Percentiles rank a stretch among this genome's conserved stretches.
phyloP scores from a whole-genome alignment of 2,113 vertebrate species.

The Brachyhypopomus occidentalis region DNA sequence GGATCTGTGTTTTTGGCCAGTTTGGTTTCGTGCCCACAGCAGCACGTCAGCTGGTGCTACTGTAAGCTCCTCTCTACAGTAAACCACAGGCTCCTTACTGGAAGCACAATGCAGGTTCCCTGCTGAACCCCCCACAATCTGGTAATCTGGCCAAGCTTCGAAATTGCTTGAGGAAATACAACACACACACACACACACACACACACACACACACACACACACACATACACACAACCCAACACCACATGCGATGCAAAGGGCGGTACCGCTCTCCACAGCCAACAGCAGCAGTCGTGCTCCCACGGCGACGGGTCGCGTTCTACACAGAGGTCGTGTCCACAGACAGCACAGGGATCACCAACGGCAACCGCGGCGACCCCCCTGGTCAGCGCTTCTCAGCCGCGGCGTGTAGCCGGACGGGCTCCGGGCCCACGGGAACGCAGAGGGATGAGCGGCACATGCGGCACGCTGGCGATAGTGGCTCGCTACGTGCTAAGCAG shows the following conservation, averaged over 20 bases:
- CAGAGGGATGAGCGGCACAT: slow-evolving; percentile 13
- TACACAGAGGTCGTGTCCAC: background rate
- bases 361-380: background rate
- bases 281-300: background rate
- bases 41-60: slow-evolving; percentile 19
- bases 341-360: background rate
- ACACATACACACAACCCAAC: background rate
- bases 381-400: background rate
- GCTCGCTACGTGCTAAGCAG: slow-evolving; percentile 33
- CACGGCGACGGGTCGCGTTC: background rate
- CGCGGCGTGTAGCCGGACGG: background rate
- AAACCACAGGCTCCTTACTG: slow-evolving; percentile 16
- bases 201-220: too few species aligned
- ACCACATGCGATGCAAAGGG: slow-evolving; percentile 1
- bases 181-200: background rate
- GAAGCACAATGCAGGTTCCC: slow-evolving; percentile 17
- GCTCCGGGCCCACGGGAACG: background rate
- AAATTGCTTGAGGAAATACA: slow-evolving; percentile 12
- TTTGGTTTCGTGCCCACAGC: slow-evolving; percentile 1
- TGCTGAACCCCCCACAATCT: background rate
- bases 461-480: slow-evolving; percentile 41
- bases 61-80: slow-evolving; percentile 28
- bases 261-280: background rate
- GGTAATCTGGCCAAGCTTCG: slow-evolving; percentile 20
- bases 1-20: background rate